phyloP scores from a whole-genome alignment of 2,113 vertebrate genomes.

The Sinocyclocheilus anshuiensis region DNA sequence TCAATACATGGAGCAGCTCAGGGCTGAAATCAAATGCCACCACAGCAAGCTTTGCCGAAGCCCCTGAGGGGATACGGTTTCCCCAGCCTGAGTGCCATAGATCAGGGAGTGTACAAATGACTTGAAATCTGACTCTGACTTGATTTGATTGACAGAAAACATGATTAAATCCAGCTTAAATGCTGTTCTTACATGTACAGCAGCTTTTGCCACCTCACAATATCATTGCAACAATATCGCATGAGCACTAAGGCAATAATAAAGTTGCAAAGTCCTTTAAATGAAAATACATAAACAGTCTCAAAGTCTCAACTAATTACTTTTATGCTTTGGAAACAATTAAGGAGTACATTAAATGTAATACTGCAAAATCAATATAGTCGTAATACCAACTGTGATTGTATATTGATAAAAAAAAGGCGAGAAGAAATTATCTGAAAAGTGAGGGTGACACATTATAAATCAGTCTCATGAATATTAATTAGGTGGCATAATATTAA shows the following conservation, averaged over 20 bases:
- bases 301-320: background rate
- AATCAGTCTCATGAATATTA: background rate
- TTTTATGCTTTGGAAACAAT: background rate
- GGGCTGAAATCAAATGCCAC: constrained; percentile 48
- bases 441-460: background rate
- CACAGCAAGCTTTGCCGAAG: constrained; percentile 28
- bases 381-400: background rate
- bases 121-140: constrained; percentile 66
- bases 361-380: constrained; percentile 9
- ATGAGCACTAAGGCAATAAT: no score
- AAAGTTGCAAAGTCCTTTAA: background rate
- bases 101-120: constrained; percentile 63
- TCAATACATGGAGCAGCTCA: constrained; percentile 33
- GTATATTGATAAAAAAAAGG: background rate
- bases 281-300: background rate
- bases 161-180: background rate
- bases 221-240: background rate
- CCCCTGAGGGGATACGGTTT: constrained; percentile 66
- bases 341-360: no score
- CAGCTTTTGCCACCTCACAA: background rate
- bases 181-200: background rate
- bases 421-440: background rate
- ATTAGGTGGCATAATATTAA: background rate
- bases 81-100: constrained; percentile 53
- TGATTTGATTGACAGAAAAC: constrained; percentile 38